Conservation (phyloP, 2,797 vertebrate species). For the Intellagama lesueurii region DNA sequence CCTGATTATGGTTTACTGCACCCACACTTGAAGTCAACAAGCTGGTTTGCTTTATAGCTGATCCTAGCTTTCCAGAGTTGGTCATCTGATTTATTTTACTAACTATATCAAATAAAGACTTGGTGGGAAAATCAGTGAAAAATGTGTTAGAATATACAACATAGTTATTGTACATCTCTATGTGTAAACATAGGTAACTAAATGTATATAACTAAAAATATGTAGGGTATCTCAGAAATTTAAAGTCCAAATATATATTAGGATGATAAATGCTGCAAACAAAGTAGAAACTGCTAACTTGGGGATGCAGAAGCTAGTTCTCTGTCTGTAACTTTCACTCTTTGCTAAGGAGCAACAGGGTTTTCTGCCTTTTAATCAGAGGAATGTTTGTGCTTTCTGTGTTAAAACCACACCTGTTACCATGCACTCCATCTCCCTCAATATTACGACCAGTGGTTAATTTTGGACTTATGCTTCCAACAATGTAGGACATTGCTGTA, state of each 20-base stretch:
- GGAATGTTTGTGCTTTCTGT: background rate
- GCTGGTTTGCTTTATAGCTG: conserved; percentile 82
- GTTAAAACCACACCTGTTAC: background rate
- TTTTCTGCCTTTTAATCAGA: background rate
- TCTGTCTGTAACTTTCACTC: background rate
- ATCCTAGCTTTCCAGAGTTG: conserved; percentile 79
- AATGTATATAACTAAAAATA: background rate
- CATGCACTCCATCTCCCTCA: background rate
- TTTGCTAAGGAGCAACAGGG: background rate
- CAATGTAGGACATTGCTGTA: background rate
- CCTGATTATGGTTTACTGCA: conserved; percentile 68
- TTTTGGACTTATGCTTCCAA: background rate
- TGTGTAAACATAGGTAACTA: background rate
- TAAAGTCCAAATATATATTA: background rate
- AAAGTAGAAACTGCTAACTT: background rate
- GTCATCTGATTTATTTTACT: conserved; percentile 89
- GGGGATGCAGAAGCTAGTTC: background rate
- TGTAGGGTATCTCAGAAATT: background rate
- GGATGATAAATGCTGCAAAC: background rate
- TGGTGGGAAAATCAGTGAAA: conserved; percentile 7
- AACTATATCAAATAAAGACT: conserved; percentile 95
- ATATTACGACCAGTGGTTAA: background rate
- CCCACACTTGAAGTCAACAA: conserved; percentile 84
- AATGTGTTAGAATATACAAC: background rate
- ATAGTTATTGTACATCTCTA: background rate